Conservation (phyloP, 2,888 invertebrate species). For the Mythimna ferrago region DNA sequence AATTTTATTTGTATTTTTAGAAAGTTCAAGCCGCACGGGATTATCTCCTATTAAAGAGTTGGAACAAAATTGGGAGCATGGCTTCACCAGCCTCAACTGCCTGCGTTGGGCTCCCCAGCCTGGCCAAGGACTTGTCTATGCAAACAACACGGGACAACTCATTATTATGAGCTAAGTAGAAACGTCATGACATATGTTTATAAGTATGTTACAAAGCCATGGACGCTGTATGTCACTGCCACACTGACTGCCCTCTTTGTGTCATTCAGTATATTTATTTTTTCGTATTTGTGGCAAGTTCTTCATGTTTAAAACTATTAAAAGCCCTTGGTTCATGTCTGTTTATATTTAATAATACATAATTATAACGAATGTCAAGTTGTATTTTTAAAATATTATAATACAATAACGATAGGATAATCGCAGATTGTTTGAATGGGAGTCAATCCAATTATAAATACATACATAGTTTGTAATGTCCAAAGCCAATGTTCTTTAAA, state of each 20-base stretch:
- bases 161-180: constrained; percentile 91
- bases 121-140: constrained; percentile 96
- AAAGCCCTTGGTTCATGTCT: constrained; percentile 42
- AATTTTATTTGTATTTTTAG: constrained; percentile 69
- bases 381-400: constrained; percentile 55
- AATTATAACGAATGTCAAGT: constrained; percentile 48
- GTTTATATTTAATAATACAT: constrained; percentile 48
- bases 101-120: constrained; percentile 96
- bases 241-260: constrained; percentile 35
- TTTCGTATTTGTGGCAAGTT: constrained; percentile 55
- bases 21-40: constrained; percentile 82
- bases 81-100: constrained; percentile 95
- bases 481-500: constrained; percentile 62
- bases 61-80: constrained; percentile 92
- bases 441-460: constrained; percentile 52
- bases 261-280: constrained; percentile 44
- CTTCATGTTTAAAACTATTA: constrained; percentile 42
- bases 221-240: constrained; percentile 56
- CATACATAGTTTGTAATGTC: constrained; percentile 49
- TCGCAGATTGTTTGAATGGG: constrained; percentile 44
- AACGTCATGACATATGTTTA: constrained; percentile 31
- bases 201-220: constrained; percentile 40
- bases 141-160: constrained; percentile 96
- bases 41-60: constrained; percentile 91
- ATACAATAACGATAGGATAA: constrained; percentile 51